A percentile compares a stretch with the other conserved stretches of the same genome.
These are phyloP conservation scores for Aleadryas rufinucha DNA, from an alignment of 2,113 vertebrate genomes.

Conservation along the genomic window DNA sequence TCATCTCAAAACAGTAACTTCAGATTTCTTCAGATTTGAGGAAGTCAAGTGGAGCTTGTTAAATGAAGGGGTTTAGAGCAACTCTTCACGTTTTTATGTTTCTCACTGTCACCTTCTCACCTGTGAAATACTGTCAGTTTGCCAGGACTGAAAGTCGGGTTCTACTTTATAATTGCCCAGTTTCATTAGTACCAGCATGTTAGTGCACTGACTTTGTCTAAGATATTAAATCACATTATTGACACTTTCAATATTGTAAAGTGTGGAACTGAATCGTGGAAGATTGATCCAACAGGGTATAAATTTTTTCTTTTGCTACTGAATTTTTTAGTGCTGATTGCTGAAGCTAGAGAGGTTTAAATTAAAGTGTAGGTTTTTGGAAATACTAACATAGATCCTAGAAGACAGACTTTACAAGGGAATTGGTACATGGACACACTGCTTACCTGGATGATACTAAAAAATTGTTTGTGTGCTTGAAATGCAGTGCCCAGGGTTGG, in stretches of 20 bases:
- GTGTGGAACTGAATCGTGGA: background rate
- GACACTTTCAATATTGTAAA: background rate
- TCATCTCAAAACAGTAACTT: background rate
- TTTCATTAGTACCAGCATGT: constrained; percentile 34
- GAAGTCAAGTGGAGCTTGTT: background rate
- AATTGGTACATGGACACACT: background rate
- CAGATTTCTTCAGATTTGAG: background rate
- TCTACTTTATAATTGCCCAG: constrained; percentile 56
- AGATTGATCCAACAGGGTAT: background rate
- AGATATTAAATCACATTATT: background rate
- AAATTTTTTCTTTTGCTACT: background rate
- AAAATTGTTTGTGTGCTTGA: background rate
- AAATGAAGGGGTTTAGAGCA: background rate
- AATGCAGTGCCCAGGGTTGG: background rate
- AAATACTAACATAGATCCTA: background rate
- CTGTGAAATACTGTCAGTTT: constrained; percentile 47
- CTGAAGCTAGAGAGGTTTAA: background rate
- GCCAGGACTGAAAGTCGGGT: constrained; percentile 55
- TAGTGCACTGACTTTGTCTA: constrained; percentile 20
- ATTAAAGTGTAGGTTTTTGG: background rate
- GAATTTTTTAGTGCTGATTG: background rate
- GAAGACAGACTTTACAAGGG: background rate
- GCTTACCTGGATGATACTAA: background rate
- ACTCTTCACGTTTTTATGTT: background rate
- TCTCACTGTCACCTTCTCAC: background rate